Conservation (phyloP, 2,888 invertebrate genomes). For the Masnerella sp. region DNA sequence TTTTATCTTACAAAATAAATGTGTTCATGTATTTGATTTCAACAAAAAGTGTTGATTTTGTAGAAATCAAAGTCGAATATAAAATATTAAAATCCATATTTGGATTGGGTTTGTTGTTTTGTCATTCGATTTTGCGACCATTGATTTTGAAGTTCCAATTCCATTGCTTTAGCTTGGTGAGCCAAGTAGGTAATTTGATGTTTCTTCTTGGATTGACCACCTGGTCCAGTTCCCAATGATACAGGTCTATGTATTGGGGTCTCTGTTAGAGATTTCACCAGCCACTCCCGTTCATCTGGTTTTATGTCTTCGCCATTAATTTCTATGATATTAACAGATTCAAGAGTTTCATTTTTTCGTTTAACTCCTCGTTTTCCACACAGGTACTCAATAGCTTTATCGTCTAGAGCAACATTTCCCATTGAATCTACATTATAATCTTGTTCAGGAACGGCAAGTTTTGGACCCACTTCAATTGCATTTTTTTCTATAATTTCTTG, state of each 20-base stretch:
- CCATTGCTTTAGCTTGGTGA: slow-evolving; percentile 95
- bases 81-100: slow-evolving; percentile 98
- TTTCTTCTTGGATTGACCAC: slow-evolving; percentile 87
- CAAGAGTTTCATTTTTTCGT: slow-evolving; percentile 78
- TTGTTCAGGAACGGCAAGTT: slow-evolving; percentile 75
- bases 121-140: slow-evolving; percentile 94
- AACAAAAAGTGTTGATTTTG: too few species aligned
- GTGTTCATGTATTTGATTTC: too few species aligned
- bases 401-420: slow-evolving; percentile 75
- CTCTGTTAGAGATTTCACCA: slow-evolving; percentile 88
- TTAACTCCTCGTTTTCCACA: slow-evolving; percentile 76
- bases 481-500: slow-evolving; percentile 77
- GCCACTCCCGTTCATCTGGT: slow-evolving; percentile 88
- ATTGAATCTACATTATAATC: slow-evolving; percentile 75
- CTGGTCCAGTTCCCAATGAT: slow-evolving; percentile 79
- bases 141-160: slow-evolving; percentile 94
- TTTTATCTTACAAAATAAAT: too few species aligned
- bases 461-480: slow-evolving; percentile 75
- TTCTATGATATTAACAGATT: slow-evolving; percentile 85
- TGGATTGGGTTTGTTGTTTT: slow-evolving; percentile 92
- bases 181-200: slow-evolving; percentile 98
- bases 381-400: slow-evolving; percentile 75
- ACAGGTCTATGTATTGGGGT: slow-evolving; percentile 81
- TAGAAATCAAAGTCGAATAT: too few species aligned
- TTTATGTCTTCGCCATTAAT: slow-evolving; percentile 89